Base-by-base conservation (phyloP, 2,113 vertebrate species). In the Turnix velox region DNA sequence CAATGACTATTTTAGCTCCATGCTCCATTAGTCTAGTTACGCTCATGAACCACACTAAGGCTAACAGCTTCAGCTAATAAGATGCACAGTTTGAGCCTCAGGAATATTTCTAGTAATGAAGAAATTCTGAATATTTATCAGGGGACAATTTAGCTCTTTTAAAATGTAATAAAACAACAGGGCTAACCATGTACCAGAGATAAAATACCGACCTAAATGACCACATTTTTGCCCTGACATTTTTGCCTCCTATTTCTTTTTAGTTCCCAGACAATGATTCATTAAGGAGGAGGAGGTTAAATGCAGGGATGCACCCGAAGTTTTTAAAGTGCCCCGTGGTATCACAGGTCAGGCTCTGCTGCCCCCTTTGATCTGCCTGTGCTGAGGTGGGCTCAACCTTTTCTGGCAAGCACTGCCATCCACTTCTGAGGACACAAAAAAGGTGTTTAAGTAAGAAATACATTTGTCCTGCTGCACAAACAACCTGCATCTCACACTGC, bases 51-150 rank as follows among this genome's bases (percentile, higher is more conserved):
- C 62, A 58, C n/a, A n/a, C 10, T 75, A 76, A 75, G 37, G 81
- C 43, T 88, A 94, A 84, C 7, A 81, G 61, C 37, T 91, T 84
- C 78, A 73, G 42, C 51, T 96, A 91, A 93, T 84, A 92, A 87
- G 59, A 92, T 55, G 74, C 54, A 87, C 65, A 79, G 30, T 79
- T 66, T 79, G 81, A 93, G 66, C 78, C 89, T 83, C 71, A 55
- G 74, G 81, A 89, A 69, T 18, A 59, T 74, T 87, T 88, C 54
- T 91, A 68, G 31, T 55, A 55, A 24, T 51, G 87, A 89, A 69
- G 28, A 88, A 88, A 87, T 78, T 11, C 87, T 49, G 67, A 79
- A 89, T 84, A 87, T 89, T 87, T 80, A 95, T 67, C 33, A 58
- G 39, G 11, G 30, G 5, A 4, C 30, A 83, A 89, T 52, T 63